phyloP scores from a whole-genome alignment of 2,113 vertebrate species.

The Laterallus jamaicensis region DNA sequence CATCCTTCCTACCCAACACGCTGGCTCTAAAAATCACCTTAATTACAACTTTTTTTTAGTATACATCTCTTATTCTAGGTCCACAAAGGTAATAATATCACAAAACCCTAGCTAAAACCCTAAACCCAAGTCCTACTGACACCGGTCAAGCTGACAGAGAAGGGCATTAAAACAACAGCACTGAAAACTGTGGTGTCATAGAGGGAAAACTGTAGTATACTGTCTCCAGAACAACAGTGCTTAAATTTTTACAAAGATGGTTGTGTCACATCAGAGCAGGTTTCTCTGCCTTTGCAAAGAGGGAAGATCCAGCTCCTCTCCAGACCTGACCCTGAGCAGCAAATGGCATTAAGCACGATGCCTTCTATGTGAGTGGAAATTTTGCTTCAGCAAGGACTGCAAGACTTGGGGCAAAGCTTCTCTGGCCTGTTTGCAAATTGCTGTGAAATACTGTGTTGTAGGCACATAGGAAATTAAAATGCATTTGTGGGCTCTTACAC shows the following conservation, averaged over 20 bases:
- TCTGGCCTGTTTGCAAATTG: not conserved
- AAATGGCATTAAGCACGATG: not conserved
- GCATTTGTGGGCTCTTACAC: not conserved
- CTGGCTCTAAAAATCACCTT: not conserved
- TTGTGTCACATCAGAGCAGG: not conserved
- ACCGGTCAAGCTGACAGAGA: not conserved
- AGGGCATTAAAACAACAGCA: not conserved
- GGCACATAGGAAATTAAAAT: not conserved
- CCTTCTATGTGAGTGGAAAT: not conserved
- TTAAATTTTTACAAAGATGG: not conserved
- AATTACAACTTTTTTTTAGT: not conserved
- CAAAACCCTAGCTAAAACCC: not conserved
- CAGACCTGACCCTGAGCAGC: not conserved
- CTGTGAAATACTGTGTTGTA: not conserved
- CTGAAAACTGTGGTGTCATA: not conserved
- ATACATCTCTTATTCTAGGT: not conserved
- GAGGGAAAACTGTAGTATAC: not conserved
- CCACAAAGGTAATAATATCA: not conserved
- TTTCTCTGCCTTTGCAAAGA: not conserved
- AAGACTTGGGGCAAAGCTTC: not conserved
- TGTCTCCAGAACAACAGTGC: not conserved
- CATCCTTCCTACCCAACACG: not conserved
- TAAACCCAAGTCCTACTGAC: not conserved
- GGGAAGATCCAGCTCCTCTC: not conserved
- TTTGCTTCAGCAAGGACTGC: not conserved